These are phyloP conservation scores for Syncerus caffer DNA, from an alignment of 2,797 vertebrate species.

Conservation along the genomic window DNA sequence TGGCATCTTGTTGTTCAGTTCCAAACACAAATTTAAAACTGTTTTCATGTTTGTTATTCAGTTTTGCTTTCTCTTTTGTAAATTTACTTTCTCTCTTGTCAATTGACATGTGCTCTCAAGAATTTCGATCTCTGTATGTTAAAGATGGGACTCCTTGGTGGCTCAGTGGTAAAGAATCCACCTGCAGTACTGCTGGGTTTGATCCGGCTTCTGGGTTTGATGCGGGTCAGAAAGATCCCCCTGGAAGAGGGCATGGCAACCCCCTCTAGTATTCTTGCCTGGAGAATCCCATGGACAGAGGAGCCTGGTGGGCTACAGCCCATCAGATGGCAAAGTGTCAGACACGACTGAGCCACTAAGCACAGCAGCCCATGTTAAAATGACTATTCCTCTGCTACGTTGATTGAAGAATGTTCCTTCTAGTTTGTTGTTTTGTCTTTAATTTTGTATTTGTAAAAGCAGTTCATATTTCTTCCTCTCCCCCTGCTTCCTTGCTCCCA, in stretches of 20 bases:
- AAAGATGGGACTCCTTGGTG: neutral
- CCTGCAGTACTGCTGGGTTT: neutral
- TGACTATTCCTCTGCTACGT: neutral
- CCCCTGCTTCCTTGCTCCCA: neutral
- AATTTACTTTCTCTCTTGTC: neutral
- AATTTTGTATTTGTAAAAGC: neutral
- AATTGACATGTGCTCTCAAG: conserved; percentile 26
- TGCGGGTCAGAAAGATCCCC: neutral
- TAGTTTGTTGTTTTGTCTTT: conserved; percentile 23
- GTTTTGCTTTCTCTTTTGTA: conserved; percentile 39
- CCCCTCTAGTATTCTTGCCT: neutral
- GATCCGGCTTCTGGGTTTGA: neutral
- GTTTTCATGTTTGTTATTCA: neutral
- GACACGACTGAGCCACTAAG: neutral
- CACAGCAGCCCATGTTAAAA: neutral
- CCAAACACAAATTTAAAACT: conserved; percentile 41
- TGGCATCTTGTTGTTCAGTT: neutral
- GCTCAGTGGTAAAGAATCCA: neutral
- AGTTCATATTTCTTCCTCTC: neutral
- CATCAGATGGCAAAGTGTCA: neutral
- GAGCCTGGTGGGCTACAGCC: neutral
- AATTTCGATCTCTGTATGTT: conserved; percentile 12
- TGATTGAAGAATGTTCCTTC: conserved; percentile 10
- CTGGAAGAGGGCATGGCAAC: neutral
- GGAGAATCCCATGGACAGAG: neutral